A percentile compares a stretch with the other conserved stretches of the same genome.
These are phyloP conservation scores for Eubucco bourcierii DNA, from an alignment of 2,113 vertebrate species.

Conservation along the genomic window DNA sequence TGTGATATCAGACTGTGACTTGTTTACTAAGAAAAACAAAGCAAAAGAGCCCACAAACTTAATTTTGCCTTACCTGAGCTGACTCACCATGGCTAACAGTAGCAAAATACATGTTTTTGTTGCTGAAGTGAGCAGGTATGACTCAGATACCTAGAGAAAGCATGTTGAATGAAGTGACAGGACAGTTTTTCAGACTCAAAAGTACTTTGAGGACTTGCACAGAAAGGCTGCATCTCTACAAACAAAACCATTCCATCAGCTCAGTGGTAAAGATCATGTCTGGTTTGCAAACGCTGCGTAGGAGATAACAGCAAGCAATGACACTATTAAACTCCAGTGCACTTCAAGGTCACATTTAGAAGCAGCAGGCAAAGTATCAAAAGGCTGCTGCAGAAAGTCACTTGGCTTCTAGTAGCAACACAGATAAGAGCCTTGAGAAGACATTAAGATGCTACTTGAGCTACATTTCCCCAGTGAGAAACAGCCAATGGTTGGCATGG, in stretches of 20 bases:
- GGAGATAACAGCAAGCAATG: not conserved
- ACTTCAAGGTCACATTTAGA: not conserved
- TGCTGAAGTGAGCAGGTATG: not conserved
- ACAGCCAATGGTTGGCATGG: not conserved
- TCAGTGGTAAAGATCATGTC: not conserved
- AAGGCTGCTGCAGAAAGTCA: not conserved
- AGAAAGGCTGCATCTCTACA: not conserved
- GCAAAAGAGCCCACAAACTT: not conserved
- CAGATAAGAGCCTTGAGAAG: not conserved
- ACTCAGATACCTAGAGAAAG: not conserved
- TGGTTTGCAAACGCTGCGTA: not conserved
- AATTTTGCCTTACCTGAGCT: not conserved
- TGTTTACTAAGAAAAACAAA: not conserved
- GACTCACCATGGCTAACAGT: not conserved
- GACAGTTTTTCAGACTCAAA: not conserved
- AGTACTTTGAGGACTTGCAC: not conserved
- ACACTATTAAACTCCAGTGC: not conserved
- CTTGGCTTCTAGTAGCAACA: not conserved
- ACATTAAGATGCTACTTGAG: not conserved
- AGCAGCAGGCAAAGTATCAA: not conserved
- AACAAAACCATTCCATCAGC: not conserved
- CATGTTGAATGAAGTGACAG: not conserved
- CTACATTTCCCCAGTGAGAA: not conserved
- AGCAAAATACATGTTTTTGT: not conserved
- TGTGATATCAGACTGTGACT: not conserved